Evolutionary conservation across 2,888 invertebrate species (phyloP).

Genomic region (Prostheceraeus crozeri): DNA sequence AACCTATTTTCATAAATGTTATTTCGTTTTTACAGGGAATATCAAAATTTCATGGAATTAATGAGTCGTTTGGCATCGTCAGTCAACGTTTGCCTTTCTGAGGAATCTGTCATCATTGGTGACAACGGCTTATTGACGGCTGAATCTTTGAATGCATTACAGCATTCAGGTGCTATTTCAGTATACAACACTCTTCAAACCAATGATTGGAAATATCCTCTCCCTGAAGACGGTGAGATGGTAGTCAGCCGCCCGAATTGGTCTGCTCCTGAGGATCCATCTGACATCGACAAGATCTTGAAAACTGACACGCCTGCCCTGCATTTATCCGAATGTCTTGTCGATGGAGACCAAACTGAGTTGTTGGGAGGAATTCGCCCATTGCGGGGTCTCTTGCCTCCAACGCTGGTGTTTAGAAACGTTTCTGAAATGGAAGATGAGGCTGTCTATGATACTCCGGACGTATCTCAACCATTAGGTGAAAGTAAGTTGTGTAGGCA

Average conservation of each 20-base stretch:
- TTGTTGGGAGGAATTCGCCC: conserved; percentile 30
- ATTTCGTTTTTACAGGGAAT: too few relatives aligned
- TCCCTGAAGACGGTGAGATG: conserved; percentile 35
- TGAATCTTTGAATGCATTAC: conserved; percentile 35
- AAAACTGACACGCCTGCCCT: conserved; percentile 34
- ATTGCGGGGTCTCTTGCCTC: conserved; percentile 34
- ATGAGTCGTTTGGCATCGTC: conserved; percentile 32
- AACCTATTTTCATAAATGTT: too few relatives aligned
- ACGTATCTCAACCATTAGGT: neutral
- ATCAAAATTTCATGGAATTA: conserved; percentile 33
- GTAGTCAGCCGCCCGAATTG: conserved; percentile 13
- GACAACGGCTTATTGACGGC: conserved; percentile 34
- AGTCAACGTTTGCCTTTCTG: conserved; percentile 34
- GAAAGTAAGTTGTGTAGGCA: too few relatives aligned
- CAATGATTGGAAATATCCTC: conserved; percentile 36
- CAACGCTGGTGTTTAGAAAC: conserved; percentile 31
- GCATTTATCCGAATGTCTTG: conserved; percentile 34
- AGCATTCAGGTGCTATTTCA: conserved; percentile 37
- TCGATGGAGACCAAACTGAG: conserved; percentile 35
- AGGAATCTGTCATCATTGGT: conserved; percentile 36
- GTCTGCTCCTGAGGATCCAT: conserved; percentile 30
- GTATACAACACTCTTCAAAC: conserved; percentile 34
- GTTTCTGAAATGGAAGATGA: conserved; percentile 35
- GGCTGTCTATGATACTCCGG: conserved; percentile 10
- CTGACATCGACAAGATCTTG: conserved; percentile 34